Base-by-base conservation (phyloP, 2,888 invertebrate species). In the Diogma glabrata region DNA sequence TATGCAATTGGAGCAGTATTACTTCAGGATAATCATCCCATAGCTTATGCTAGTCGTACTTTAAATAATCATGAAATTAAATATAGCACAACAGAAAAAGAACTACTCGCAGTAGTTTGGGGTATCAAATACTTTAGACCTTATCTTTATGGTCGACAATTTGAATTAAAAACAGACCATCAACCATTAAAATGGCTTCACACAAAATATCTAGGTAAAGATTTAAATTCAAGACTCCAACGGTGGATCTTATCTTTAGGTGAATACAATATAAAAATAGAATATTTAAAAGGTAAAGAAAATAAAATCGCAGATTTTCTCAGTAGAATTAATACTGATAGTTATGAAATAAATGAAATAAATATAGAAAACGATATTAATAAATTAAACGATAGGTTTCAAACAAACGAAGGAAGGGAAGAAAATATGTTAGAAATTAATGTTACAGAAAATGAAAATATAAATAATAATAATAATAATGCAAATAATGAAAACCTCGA, bases 111-210 rank as follows among this genome's bases (percentile, higher is more conserved):
- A 5, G 51, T 33, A 4, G 14, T 33, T n/a, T 33, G 4, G 33
- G 4, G n/a, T 6, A 10, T 33, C 12, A 33, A 33, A 33, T 33
- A 33, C 10, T 33, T 33, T 7, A 33, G 33, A 14, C 33, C 33
- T 33, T 33, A 33, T 14, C 12, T 33, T 4, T 33, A 33, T 33
- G 33, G 33, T 3, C 3, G 17, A 40, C 17, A 3, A 17, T 40
- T 40, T 17, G 17, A 40, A 23, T 51, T 54, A 51, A n/a, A n/a
- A n/a, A 54, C 54, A 4, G 55, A 58, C 47, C 55, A 55, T 30
- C 55, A 57, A 48, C 53, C 55, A 23, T 47, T 57, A 16, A 58
- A 57, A 30, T 57, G 52, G n/a, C n/a, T n/a, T n/a, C n/a, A n/a
- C n/a, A n/a, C n/a, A n/a, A n/a, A n/a, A n/a, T n/a, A n/a, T n/a